Conservation (phyloP, 2,797 vertebrate genomes). For the Pyrocephalus nanus region DNA sequence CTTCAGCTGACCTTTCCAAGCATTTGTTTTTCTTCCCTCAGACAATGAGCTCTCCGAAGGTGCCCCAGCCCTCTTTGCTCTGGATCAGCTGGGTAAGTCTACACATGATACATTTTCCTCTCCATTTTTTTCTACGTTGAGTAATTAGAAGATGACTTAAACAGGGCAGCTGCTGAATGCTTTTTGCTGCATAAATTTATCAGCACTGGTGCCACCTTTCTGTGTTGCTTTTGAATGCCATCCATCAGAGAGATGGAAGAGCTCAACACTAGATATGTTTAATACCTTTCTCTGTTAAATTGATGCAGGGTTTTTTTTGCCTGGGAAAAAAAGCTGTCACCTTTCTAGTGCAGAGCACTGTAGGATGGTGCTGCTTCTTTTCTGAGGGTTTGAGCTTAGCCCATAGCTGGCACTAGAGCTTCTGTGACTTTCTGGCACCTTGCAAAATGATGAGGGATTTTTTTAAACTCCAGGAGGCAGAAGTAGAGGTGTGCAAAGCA, state of each 20-base stretch:
- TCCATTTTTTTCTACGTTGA: background rate
- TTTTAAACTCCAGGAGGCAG: background rate
- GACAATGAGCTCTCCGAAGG: conserved; percentile 71
- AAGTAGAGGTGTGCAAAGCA: background rate
- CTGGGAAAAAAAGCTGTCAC: background rate
- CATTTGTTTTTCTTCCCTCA: conserved; percentile 62
- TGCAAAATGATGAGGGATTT: background rate
- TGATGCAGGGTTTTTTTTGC: background rate
- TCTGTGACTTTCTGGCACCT: background rate
- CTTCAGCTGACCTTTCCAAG: conserved; percentile 2
- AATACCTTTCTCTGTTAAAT: background rate
- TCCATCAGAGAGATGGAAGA: background rate
- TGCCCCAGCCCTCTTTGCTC: conserved; percentile 54
- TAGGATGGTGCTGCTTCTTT: background rate
- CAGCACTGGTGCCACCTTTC: background rate
- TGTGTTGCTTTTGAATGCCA: background rate
- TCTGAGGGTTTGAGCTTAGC: background rate
- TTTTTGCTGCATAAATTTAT: background rate
- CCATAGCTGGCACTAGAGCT: accelerated
- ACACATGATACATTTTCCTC: background rate
- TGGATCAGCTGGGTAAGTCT: conserved; percentile 76
- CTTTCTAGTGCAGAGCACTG: background rate
- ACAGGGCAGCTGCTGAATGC: background rate
- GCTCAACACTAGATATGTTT: background rate
- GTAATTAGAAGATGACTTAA: background rate